Conservation (phyloP, 92 coral and sea anemone genomes). For the Porites divaricata region DNA sequence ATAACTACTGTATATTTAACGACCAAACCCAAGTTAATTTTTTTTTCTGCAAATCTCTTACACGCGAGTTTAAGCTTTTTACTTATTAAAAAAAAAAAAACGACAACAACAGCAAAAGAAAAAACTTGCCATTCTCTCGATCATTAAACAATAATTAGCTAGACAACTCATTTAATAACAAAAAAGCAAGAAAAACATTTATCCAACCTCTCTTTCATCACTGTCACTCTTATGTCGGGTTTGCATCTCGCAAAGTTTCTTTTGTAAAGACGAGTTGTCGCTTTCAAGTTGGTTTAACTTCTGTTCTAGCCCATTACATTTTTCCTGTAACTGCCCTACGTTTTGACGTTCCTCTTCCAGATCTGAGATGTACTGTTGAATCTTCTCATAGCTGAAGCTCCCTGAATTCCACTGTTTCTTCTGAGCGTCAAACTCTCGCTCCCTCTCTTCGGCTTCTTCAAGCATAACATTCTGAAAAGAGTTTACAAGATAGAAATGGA, state of each 20-base stretch:
- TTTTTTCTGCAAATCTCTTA: no score
- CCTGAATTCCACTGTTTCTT: constrained; percentile 47
- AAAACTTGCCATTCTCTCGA: no score
- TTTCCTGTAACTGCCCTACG: constrained; percentile 45
- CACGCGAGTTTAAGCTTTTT: no score
- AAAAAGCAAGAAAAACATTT: neutral
- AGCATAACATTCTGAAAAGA: constrained; percentile 49
- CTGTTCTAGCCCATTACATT: constrained; percentile 29
- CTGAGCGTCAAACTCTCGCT: constrained; percentile 60
- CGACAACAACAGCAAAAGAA: no score
- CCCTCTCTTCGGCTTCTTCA: constrained; percentile 69
- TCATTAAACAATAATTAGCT: no score
- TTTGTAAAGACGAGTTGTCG: constrained; percentile 26
- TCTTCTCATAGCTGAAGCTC: constrained; percentile 33
- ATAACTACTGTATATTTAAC: no score
- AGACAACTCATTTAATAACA: no score
- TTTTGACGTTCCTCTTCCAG: constrained; percentile 48
- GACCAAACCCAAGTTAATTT: no score
- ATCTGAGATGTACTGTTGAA: constrained; percentile 28
- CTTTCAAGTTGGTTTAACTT: constrained; percentile 40
- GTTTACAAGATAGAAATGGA: neutral
- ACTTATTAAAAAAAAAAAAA: no score
- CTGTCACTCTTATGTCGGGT: constrained; percentile 30
- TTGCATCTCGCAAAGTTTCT: constrained; percentile 30
- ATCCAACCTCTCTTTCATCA: constrained; percentile 19